Evolutionary conservation across 2,888 invertebrate species (phyloP).

Genomic region (Petrolisthes cinctipes): DNA sequence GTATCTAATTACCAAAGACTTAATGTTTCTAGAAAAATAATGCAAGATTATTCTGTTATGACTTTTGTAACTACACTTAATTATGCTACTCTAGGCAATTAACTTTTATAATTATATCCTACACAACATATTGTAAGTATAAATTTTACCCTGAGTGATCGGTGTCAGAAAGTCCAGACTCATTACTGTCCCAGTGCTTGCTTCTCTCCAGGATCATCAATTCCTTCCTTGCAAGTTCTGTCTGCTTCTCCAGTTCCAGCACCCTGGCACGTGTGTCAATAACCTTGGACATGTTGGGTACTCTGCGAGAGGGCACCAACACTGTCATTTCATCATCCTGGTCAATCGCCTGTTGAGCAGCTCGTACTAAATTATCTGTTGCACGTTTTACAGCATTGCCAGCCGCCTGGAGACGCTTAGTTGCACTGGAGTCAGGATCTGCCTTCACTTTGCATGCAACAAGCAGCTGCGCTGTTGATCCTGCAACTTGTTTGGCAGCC

Average conservation of each 20-base stretch:
- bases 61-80: no score
- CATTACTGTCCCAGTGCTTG: constrained; percentile 80
- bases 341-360: constrained; percentile 92
- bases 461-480: constrained; percentile 95
- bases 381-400: constrained; percentile 97
- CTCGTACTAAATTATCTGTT: constrained; percentile 95
- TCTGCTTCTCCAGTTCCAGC: constrained; percentile 81
- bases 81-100: not conserved
- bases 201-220: constrained; percentile 93
- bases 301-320: constrained; percentile 91
- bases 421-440: constrained; percentile 93
- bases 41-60: no score
- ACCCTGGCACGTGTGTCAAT: constrained; percentile 86
- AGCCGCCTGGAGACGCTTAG: constrained; percentile 82
- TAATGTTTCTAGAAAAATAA: no score
- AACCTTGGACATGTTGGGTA: constrained; percentile 96
- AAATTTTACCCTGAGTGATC: constrained; percentile 74
- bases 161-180: constrained; percentile 67
- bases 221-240: constrained; percentile 91
- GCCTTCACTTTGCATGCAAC: constrained; percentile 99
- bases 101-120: not conserved
- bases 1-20: no score
- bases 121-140: constrained; percentile 67
- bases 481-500: constrained; percentile 90
- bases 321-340: constrained; percentile 92